Evolutionary conservation across 2,888 invertebrate genomes (phyloP).

Genomic region (Agelastica alni): DNA sequence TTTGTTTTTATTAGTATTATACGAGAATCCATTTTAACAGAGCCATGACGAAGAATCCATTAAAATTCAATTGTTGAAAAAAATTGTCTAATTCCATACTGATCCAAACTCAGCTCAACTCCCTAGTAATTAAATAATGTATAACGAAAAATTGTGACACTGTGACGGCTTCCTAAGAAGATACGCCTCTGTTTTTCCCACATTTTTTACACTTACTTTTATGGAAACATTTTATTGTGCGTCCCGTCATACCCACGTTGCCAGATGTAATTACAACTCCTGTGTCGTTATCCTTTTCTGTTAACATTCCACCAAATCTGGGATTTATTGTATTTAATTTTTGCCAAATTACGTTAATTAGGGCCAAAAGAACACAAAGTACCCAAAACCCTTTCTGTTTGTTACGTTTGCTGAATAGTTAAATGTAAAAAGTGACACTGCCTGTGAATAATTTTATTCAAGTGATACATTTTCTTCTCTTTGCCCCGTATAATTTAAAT

Average conservation of each 20-base stretch:
- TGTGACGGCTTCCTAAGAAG: too few relatives aligned
- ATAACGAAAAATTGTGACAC: too few relatives aligned
- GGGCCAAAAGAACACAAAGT: slow-evolving; percentile 23
- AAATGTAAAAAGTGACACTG: not conserved
- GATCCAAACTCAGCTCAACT: too few relatives aligned
- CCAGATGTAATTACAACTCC: slow-evolving; percentile 28
- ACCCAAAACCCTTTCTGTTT: slow-evolving; percentile 4
- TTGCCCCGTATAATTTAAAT: too few relatives aligned
- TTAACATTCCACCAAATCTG: slow-evolving; percentile 32
- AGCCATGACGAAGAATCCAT: too few relatives aligned
- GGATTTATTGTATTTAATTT: slow-evolving; percentile 32
- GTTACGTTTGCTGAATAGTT: slow-evolving; percentile 1
- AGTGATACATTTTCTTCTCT: too few relatives aligned
- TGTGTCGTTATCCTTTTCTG: slow-evolving; percentile 30
- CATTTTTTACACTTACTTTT: slow-evolving; percentile 2
- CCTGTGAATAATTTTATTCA: slow-evolving; percentile 2
- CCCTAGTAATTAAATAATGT: too few relatives aligned
- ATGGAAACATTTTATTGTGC: slow-evolving; percentile 27
- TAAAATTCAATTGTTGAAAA: too few relatives aligned
- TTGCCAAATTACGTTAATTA: slow-evolving; percentile 25
- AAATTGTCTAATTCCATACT: too few relatives aligned
- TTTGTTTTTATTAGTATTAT: too few relatives aligned
- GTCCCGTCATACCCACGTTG: slow-evolving; percentile 18
- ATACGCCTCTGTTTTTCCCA: slow-evolving; percentile 1
- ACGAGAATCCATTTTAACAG: too few relatives aligned